Base-by-base conservation (phyloP, 2,888 invertebrate species). In the Ditula angustiorana region DNA sequence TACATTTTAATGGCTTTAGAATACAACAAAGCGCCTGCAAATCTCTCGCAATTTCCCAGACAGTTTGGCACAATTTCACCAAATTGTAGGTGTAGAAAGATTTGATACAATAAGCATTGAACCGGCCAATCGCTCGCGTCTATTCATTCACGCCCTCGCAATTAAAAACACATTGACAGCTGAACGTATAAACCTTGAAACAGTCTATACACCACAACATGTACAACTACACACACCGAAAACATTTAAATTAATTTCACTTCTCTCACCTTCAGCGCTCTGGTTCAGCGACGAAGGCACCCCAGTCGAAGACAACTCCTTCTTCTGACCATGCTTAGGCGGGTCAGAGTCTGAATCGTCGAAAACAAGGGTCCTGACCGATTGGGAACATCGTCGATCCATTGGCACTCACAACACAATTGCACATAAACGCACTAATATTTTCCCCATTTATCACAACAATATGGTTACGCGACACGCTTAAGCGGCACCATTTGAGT, bases 311-410 rank as follows among this genome's bases (percentile, higher is more conserved):
- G 79, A 72, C 69, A 90, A 75, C 68, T 88, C 88, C 76, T 90
- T 91, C 73, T 89, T 92, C 84, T 82, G 87, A 52, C 80, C 87
- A 73, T 77, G 74, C 81, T 90, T 91, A 71, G 89, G 86, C 71
- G 78, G 82, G 75, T 95, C 95, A 64, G 93, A 90, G 80, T 95
- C 95, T 57, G 94, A 94, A 87, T 96, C 96, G 85, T 96, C 96
- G 82, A 96, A 96, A 75, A 96, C 94, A 76, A 96, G 93, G 73
- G 96, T 96, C 84, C 96, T 94, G 60, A 96, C 96, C 69, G 96
- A 96, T 87, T 96, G 94, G 64, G 94, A 94, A 76, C 94, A 94
- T 80, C 94, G 94, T 68, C 94, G 94, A 82, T 92, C 92, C 92
- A 92, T 92, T 78, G 78, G 69, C 80, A 81, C 83, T 86, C 87